Percentiles rank a stretch among this genome's conserved stretches.
Evolutionary conservation across 2,888 invertebrate species (phyloP).

Genomic region (Ophraella communa): DNA sequence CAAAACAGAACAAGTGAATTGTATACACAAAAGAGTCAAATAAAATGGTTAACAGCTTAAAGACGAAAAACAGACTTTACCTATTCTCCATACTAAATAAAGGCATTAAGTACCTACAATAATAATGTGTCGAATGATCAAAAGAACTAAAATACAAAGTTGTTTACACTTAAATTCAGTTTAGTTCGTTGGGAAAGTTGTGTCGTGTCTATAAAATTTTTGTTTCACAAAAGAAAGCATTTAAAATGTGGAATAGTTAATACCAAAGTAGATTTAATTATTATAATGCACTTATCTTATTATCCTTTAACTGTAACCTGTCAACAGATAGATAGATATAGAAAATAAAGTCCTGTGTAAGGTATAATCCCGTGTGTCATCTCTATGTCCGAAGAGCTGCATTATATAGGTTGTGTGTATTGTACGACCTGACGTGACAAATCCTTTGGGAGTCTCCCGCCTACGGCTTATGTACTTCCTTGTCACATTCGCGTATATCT

Average conservation of each 20-base stretch:
- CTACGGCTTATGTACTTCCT: slow-evolving; percentile 51
- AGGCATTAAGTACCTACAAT: slow-evolving; percentile 56
- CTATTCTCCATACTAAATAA: slow-evolving; percentile 51
- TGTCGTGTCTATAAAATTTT: background rate
- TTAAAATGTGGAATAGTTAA: too few relatives aligned
- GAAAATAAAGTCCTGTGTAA: slow-evolving; percentile 31
- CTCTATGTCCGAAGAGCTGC: slow-evolving; percentile 35
- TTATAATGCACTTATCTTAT: background rate
- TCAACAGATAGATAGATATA: slow-evolving; percentile 2
- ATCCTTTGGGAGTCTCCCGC: slow-evolving; percentile 53
- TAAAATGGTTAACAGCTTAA: slow-evolving; percentile 58
- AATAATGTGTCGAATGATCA: slow-evolving; percentile 57
- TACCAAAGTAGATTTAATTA: background rate
- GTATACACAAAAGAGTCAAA: slow-evolving; percentile 56
- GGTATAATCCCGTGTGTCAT: slow-evolving; percentile 40
- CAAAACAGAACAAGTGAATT: slow-evolving; percentile 46
- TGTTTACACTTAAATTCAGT: background rate
- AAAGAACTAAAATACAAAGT: slow-evolving; percentile 38
- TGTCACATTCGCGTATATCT: slow-evolving; percentile 55
- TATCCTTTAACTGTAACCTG: background rate
- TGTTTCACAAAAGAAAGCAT: too few relatives aligned
- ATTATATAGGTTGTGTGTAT: slow-evolving; percentile 48
- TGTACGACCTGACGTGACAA: slow-evolving; percentile 57
- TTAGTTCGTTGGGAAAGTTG: background rate
- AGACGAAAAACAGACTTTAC: slow-evolving; percentile 54